Percentiles rank a stretch among this genome's conserved stretches.
Evolutionary conservation across 2,113 vertebrate genomes (phyloP).

Genomic region (Pitta sordida): DNA sequence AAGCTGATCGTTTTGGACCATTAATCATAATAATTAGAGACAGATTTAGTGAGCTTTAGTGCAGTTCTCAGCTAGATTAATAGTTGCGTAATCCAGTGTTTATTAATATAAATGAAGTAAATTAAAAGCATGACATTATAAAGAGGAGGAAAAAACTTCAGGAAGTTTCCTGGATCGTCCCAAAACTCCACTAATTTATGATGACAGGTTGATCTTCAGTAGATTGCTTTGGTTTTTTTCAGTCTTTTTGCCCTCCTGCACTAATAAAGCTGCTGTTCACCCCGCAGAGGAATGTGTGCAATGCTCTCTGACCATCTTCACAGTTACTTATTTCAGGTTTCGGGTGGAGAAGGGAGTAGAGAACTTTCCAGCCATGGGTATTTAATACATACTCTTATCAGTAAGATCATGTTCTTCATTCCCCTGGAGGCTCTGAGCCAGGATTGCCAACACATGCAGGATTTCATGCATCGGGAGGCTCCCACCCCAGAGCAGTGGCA

Average conservation of each 20-base stretch:
- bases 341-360: not conserved
- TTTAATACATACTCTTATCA: not conserved
- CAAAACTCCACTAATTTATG: constrained; percentile 53
- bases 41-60: constrained; percentile 74
- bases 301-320: not conserved
- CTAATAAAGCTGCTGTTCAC: not conserved
- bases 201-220: constrained; percentile 12
- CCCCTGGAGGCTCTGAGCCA: not conserved
- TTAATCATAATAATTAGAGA: constrained; percentile 76
- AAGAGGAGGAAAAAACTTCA: constrained; percentile 55
- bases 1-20: constrained; percentile 66
- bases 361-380: not conserved
- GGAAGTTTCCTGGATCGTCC: constrained; percentile 42
- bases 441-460: not conserved
- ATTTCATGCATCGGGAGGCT: not conserved
- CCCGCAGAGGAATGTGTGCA: not conserved
- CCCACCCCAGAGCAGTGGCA: not conserved
- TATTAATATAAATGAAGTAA: constrained; percentile 79
- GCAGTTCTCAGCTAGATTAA: constrained; percentile 72
- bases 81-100: constrained; percentile 63
- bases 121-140: constrained; percentile 69
- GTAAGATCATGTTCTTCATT: not conserved
- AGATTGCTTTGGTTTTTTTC: constrained; percentile 28
- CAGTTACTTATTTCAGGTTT: not conserved
- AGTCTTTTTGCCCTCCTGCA: not conserved